These are phyloP conservation scores for Ennomos fuscantarius DNA, from an alignment of 2,888 invertebrate genomes.

Conservation along the genomic window DNA sequence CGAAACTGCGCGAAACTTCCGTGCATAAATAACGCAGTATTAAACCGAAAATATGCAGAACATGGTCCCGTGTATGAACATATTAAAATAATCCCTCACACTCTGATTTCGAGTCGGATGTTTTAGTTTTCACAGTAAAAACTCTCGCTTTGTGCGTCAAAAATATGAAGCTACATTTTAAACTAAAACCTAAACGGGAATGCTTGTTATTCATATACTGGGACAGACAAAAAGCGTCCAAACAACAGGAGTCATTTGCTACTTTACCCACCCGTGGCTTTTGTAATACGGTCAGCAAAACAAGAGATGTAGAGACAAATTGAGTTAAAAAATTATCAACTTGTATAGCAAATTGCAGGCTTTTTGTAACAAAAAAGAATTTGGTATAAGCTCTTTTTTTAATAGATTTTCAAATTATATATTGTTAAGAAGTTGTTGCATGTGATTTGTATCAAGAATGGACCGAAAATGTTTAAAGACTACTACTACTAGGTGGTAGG, in stretches of 20 bases:
- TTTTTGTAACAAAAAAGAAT: background rate
- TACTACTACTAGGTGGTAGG: too few species aligned
- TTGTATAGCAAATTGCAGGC: background rate
- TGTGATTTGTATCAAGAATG: too few species aligned
- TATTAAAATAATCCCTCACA: slow-evolving; percentile 14
- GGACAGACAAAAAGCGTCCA: slow-evolving; percentile 47
- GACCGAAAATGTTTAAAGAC: too few species aligned
- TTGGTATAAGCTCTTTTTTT: background rate
- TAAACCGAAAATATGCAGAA: slow-evolving; percentile 4
- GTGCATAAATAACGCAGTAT: slow-evolving; percentile 6
- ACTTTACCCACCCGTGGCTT: slow-evolving; percentile 49
- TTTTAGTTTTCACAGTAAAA: slow-evolving; percentile 22
- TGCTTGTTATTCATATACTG: slow-evolving; percentile 32
- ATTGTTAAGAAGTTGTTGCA: too few species aligned
- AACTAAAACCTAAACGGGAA: slow-evolving; percentile 29
- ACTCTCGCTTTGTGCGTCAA: slow-evolving; percentile 32
- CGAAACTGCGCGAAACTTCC: slow-evolving; percentile 11
- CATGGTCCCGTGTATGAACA: background rate
- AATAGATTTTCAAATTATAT: too few species aligned
- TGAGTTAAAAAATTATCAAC: slow-evolving; percentile 29
- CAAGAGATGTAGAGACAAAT: slow-evolving; percentile 51
- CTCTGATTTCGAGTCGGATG: slow-evolving; percentile 4
- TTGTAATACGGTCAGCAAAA: slow-evolving; percentile 44
- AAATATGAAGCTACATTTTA: slow-evolving; percentile 28
- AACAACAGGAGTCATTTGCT: slow-evolving; percentile 64